Percentiles rank a stretch among this genome's conserved stretches.
phyloP scores from a whole-genome alignment of 2,797 vertebrate species.

The Microctenopoma lineatum region DNA sequence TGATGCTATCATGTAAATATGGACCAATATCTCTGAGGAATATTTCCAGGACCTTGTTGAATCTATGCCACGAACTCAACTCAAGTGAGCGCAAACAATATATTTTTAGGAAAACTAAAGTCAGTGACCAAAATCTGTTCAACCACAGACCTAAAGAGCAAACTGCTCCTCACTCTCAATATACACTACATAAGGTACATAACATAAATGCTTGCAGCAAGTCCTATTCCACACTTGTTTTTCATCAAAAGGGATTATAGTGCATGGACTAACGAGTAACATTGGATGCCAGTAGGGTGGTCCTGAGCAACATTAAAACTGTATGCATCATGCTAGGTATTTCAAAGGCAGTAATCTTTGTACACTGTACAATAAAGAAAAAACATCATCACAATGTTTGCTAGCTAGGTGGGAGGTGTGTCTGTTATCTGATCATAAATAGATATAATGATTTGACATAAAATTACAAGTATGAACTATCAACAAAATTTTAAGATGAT shows the following conservation, averaged over 20 bases:
- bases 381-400: constrained; percentile 26
- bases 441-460: too few species aligned
- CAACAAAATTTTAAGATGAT: neutral
- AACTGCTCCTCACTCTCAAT: neutral
- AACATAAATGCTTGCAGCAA: neutral
- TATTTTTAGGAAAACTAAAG: constrained; percentile 16
- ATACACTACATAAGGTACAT: neutral
- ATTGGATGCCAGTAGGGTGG: constrained; percentile 23
- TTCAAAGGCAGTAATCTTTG: constrained; percentile 21
- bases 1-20: too few species aligned
- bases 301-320: constrained; percentile 16
- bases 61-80: too few species aligned
- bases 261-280: constrained; percentile 22
- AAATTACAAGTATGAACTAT: neutral
- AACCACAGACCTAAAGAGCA: neutral
- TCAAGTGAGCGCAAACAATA: too few species aligned
- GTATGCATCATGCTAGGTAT: constrained; percentile 2
- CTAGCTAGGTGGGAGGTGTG: constrained; percentile 6
- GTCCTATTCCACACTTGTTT: constrained; percentile 13
- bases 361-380: constrained; percentile 16
- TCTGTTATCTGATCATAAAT: too few species aligned
- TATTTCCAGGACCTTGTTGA: too few species aligned
- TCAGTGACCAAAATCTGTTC: neutral
- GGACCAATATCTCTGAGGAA: too few species aligned
- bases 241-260: constrained; percentile 39